Evolutionary conservation across 1,140 invertebrate genomes (phyloP), one percentile per base, ranked within the genome.

Genomic region (Marisa cornuarietis): DNA sequence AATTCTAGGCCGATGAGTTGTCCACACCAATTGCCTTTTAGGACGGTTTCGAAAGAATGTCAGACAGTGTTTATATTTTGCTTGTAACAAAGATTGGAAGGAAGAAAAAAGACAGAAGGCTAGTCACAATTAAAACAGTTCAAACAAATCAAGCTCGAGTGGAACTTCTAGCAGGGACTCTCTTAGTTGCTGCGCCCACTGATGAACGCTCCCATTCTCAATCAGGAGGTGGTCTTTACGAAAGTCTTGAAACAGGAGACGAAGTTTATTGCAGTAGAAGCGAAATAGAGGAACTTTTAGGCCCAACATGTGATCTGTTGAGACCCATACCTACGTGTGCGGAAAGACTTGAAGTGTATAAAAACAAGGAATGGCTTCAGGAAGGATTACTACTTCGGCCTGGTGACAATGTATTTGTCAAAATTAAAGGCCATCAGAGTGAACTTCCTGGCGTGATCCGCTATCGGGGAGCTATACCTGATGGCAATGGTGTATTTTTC

Each of bases 401-500:
- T 26, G 84, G 83, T 20, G 87, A 88, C 69, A 80, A 63, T 0
- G 88, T 88, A 1, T 85, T 83, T 63, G 86, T 89, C 54, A 86
- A 85, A 79, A 79, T 87, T 24, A 88, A 87, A 80, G 82, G 79
- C n/a, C 82, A 85, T 8, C 78, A 85, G 51, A 81, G 81, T 26
- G 85, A 87, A 71, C 76, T 86, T 62, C 71, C 81, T 58, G 88
- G 87, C 58, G 80, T 84, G 58, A 58, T 89, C 58, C 62, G 85
- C 73, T 89, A 85, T 81, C 85, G 84, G 76, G 88, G 88, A 20
- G 63, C 71, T 42, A 71, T 88, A 22, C 79, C 80, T n/a, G 87
- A 85, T 24, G 69, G 82, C n/a, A 84, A 83, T 71, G 88, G 88
- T 73, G 85, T 85, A 22, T 82, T 83, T 71, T 89, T 89, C 84